phyloP scores from a whole-genome alignment of 2,888 invertebrate species.

The Cataglyphis rosenhaueri region DNA sequence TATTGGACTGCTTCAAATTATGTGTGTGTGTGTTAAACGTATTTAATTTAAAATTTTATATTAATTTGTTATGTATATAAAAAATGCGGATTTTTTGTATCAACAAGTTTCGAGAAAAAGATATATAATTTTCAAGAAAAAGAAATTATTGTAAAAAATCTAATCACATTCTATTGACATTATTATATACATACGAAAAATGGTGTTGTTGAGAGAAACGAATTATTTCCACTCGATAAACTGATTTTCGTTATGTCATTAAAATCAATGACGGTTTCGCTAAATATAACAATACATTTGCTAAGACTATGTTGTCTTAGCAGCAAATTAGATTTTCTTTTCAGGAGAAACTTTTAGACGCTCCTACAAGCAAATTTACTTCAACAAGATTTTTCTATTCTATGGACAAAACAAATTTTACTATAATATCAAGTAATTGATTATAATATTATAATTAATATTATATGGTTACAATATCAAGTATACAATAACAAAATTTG shows the following conservation, averaged over 20 bases:
- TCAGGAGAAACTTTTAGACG: not conserved
- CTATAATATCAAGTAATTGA: not conserved
- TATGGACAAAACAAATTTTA: not conserved
- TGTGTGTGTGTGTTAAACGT: not conserved
- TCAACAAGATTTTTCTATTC: not conserved
- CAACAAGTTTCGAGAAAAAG: not conserved
- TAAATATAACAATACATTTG: not conserved
- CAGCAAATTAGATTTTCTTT: not conserved
- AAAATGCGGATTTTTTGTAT: not conserved
- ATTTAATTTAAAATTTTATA: conserved; percentile 2
- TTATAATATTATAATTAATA: not conserved
- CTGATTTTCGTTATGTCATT: not conserved
- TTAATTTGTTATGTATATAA: not conserved
- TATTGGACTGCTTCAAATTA: not conserved
- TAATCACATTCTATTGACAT: not conserved
- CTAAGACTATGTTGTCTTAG: not conserved
- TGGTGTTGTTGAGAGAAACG: not conserved
- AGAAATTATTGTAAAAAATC: not conserved
- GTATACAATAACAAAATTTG: not conserved
- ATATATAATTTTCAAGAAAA: not conserved
- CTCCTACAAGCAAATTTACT: not conserved
- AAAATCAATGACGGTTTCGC: not conserved
- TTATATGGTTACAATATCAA: not conserved
- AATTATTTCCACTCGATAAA: not conserved
- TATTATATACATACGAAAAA: not conserved